A percentile compares a stretch with the other conserved stretches of the same genome.
phyloP scores from a whole-genome alignment of 2,113 vertebrate genomes.

The Cyprinodon variegatus region DNA sequence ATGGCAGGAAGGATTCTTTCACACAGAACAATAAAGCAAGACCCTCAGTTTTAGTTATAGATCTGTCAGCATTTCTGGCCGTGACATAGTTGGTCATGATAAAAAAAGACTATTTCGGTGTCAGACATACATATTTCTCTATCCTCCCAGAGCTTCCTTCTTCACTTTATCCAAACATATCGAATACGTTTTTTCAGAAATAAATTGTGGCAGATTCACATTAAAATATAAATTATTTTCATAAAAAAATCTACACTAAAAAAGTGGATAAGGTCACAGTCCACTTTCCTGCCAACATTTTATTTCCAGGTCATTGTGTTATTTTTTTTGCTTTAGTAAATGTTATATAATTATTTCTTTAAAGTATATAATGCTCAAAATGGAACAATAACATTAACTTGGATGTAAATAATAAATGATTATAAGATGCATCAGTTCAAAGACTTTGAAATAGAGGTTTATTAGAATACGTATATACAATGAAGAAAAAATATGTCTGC shows the following conservation, averaged over 20 bases:
- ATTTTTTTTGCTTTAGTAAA: slow-evolving; percentile 3
- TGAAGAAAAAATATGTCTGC: background rate
- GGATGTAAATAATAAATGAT: too few relatives aligned
- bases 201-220: slow-evolving; percentile 38
- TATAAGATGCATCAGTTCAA: background rate
- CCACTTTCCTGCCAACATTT: too few relatives aligned
- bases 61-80: slow-evolving; percentile 25
- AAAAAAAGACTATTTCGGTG: slow-evolving; percentile 46
- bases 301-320: background rate
- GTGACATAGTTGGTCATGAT: slow-evolving; percentile 42
- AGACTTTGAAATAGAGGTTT: background rate
- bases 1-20: slow-evolving; percentile 37
- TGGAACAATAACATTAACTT: too few relatives aligned
- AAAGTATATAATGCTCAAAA: too few relatives aligned
- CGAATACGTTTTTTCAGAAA: slow-evolving; percentile 63
- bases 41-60: slow-evolving; percentile 27
- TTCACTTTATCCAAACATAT: slow-evolving; percentile 46
- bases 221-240: slow-evolving; percentile 30
- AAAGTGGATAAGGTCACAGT: background rate
- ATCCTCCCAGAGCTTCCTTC: slow-evolving; percentile 39
- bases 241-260: slow-evolving; percentile 36
- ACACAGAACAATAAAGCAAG: slow-evolving; percentile 31
- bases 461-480: slow-evolving; percentile 1
- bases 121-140: slow-evolving; percentile 36
- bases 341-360: too few relatives aligned